Percentiles rank a stretch among this genome's conserved stretches.
phyloP scores from a whole-genome alignment of 2,113 vertebrate genomes.

The Genyomyrus donnyi region DNA sequence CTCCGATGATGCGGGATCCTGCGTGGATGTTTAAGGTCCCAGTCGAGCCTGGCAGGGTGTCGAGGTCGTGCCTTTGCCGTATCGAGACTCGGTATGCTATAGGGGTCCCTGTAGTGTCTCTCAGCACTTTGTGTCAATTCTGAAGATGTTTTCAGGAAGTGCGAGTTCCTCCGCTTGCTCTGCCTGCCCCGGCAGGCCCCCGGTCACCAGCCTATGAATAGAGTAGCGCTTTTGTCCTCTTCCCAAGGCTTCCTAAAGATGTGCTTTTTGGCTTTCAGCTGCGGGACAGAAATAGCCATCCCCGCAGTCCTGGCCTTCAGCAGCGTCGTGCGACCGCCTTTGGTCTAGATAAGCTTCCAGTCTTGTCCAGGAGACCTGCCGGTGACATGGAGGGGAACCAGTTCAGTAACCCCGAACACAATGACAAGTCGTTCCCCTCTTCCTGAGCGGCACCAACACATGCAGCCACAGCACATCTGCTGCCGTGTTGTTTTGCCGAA shows the following conservation, averaged over 20 bases:
- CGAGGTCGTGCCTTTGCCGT: background rate
- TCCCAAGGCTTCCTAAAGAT: constrained; percentile 32
- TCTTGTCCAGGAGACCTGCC: constrained; percentile 28
- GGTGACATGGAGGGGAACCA: constrained; percentile 38
- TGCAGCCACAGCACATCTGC: constrained; percentile 51
- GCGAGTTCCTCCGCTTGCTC: constrained; percentile 1
- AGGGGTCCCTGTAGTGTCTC: background rate
- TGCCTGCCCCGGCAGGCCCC: background rate
- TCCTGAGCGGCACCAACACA: constrained; percentile 40
- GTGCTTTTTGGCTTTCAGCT: background rate
- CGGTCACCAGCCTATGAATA: constrained; percentile 12
- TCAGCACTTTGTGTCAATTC: constrained; percentile 27
- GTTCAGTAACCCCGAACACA: constrained; percentile 24
- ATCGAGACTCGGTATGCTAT: background rate
- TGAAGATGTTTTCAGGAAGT: constrained; percentile 37
- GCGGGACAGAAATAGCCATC: constrained; percentile 14
- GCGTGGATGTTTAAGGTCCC: background rate
- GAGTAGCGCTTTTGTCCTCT: background rate
- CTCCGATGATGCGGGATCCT: no score
- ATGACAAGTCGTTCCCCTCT: constrained; percentile 50
- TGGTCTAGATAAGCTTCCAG: constrained; percentile 40
- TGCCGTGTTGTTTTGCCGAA: constrained; percentile 59
- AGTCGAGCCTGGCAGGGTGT: background rate
- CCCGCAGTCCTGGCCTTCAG: constrained; percentile 22
- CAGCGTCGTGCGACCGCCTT: constrained; percentile 33